Percentiles rank a stretch among this genome's conserved stretches.
phyloP scores from a whole-genome alignment of 2,797 vertebrate genomes.

The Hemitrygon akajei region DNA sequence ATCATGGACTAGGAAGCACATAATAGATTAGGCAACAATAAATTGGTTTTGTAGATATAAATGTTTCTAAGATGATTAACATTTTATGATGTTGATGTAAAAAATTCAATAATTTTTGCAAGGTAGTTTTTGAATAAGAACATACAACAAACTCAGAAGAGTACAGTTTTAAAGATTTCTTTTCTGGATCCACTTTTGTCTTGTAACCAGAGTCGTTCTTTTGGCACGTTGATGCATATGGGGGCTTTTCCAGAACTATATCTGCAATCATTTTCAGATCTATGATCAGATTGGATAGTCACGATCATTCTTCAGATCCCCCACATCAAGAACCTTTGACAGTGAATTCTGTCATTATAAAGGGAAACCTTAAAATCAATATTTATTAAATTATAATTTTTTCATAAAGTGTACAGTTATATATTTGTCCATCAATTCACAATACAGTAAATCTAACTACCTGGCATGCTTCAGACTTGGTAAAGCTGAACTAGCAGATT shows the following conservation, averaged over 20 bases:
- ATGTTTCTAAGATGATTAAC: background rate
- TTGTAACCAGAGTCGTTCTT: background rate
- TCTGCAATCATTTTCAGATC: background rate
- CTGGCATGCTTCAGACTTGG: too few species aligned
- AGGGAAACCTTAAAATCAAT: background rate
- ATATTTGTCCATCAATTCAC: too few species aligned
- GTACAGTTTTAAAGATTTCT: background rate
- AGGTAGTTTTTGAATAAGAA: background rate
- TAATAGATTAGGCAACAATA: background rate
- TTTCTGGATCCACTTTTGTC: background rate
- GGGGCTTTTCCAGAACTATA: background rate
- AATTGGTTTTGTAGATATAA: background rate
- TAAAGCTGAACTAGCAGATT: too few species aligned
- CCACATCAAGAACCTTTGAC: background rate
- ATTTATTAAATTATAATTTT: background rate
- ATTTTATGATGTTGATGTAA: background rate
- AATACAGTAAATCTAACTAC: too few species aligned
- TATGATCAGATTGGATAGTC: background rate
- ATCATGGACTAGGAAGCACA: background rate
- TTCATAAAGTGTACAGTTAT: background rate
- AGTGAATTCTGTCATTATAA: background rate
- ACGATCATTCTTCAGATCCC: background rate
- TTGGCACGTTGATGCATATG: background rate
- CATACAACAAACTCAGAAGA: background rate
- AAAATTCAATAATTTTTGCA: background rate